phyloP scores from a whole-genome alignment of 2,797 vertebrate species.

The Coregonus suidteri region DNA sequence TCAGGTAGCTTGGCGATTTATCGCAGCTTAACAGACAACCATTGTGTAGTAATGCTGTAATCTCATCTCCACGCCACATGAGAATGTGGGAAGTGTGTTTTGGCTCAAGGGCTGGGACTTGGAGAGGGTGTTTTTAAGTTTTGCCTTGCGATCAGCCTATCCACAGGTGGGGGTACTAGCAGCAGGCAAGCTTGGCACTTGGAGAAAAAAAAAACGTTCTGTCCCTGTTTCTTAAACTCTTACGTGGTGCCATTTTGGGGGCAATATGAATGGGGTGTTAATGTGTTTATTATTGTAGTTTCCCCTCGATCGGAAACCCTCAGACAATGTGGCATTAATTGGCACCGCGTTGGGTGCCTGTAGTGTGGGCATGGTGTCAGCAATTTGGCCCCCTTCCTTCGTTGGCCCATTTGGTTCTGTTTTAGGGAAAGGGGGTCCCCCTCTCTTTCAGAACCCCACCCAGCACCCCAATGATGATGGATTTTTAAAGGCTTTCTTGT shows the following conservation, averaged over 20 bases:
- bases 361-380: slow-evolving; percentile 58
- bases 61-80: slow-evolving; percentile 6
- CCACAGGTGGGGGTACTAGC: background rate
- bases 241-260: slow-evolving; percentile 32
- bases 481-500: slow-evolving; percentile 61
- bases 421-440: slow-evolving; percentile 40
- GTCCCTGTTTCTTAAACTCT: slow-evolving; percentile 9
- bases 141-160: background rate
- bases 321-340: slow-evolving; percentile 49
- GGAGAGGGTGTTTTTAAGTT: background rate
- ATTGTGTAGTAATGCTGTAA: slow-evolving; percentile 56
- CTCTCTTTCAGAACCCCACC: slow-evolving; percentile 16
- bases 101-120: slow-evolving; percentile 16
- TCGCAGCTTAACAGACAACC: slow-evolving; percentile 56
- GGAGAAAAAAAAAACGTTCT: background rate
- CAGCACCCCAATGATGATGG: slow-evolving; percentile 33
- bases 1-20: slow-evolving; percentile 50
- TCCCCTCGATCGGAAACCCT: slow-evolving; percentile 23
- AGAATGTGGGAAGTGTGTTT: slow-evolving; percentile 40
- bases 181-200: background rate
- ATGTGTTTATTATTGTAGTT: slow-evolving; percentile 63
- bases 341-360: slow-evolving; percentile 36
- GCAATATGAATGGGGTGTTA: slow-evolving; percentile 51
- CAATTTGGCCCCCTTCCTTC: slow-evolving; percentile 19
- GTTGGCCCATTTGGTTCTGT: slow-evolving; percentile 52